These are phyloP conservation scores for Tetrax tetrax DNA, from an alignment of 2,113 vertebrate genomes.

Conservation along the genomic window DNA sequence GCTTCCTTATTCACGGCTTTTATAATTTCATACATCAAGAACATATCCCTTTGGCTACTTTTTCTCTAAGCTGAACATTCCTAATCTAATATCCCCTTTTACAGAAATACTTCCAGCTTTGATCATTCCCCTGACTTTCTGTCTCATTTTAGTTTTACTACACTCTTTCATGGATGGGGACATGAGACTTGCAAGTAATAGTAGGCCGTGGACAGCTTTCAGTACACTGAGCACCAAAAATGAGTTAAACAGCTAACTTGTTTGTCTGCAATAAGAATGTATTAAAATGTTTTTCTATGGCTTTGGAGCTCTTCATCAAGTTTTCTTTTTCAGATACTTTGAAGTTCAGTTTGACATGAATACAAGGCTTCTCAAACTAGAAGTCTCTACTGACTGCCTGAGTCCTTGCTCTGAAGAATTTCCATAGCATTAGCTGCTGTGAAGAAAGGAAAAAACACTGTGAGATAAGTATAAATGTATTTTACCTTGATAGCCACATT, in stretches of 20 bases:
- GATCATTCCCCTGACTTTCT: background rate
- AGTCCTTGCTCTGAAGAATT: background rate
- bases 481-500: background rate
- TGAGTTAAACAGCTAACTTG: background rate
- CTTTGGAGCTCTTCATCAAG: background rate
- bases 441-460: background rate
- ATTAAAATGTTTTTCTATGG: background rate
- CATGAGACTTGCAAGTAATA: background rate
- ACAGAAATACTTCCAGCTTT: background rate
- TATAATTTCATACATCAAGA: slow-evolving; percentile 13
- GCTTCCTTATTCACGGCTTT: background rate
- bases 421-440: background rate
- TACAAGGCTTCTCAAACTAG: background rate
- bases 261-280: fast-evolving
- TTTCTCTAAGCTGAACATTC: background rate
- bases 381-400: background rate
- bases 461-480: background rate
- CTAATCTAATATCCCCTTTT: slow-evolving; percentile 16
- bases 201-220: background rate
- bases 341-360: background rate
- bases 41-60: background rate
- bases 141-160: background rate
- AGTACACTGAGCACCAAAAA: background rate
- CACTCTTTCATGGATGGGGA: background rate
- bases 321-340: background rate